A percentile compares a stretch with the other conserved stretches of the same genome.
phyloP scores from a whole-genome alignment of 2,797 vertebrate genomes.

The Sternarchorhynchus goeldii region DNA sequence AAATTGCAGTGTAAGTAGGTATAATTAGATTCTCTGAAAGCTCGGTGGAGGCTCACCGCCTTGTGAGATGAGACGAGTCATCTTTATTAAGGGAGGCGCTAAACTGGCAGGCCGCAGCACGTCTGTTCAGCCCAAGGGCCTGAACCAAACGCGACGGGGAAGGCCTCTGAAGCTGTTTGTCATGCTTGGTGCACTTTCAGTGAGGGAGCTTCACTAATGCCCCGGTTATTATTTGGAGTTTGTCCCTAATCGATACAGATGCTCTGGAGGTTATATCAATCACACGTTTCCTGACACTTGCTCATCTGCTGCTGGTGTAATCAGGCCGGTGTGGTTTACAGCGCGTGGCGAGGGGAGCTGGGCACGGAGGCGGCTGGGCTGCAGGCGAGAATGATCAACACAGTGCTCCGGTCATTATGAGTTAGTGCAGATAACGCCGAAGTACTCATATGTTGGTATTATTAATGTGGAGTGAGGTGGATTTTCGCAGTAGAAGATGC shows the following conservation, averaged over 20 bases:
- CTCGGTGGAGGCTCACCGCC: slow-evolving; percentile 45
- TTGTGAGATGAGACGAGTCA: slow-evolving; percentile 51
- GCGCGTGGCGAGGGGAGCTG: neutral
- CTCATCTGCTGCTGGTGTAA: slow-evolving; percentile 43
- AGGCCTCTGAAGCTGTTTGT: slow-evolving; percentile 52
- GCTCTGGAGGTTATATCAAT: slow-evolving; percentile 50
- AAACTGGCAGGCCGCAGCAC: slow-evolving; percentile 42
- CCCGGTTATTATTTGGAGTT: slow-evolving; percentile 48
- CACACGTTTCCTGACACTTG: slow-evolving; percentile 48
- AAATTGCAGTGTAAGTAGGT: slow-evolving; percentile 56
- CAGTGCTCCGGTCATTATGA: neutral
- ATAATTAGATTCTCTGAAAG: slow-evolving; percentile 57
- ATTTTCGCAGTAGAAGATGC: too few species aligned
- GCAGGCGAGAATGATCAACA: neutral
- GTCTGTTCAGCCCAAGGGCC: slow-evolving; percentile 33
- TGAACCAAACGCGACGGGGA: slow-evolving; percentile 39
- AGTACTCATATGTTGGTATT: too few species aligned
- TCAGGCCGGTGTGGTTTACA: slow-evolving; percentile 11
- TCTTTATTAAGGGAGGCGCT: slow-evolving; percentile 56
- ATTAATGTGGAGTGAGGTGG: too few species aligned
- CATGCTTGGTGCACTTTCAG: slow-evolving; percentile 40
- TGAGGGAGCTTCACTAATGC: slow-evolving; percentile 47
- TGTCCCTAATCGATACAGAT: slow-evolving; percentile 54
- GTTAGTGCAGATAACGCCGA: neutral
- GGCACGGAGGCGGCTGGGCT: too few species aligned